Conservation (phyloP, 1,140 invertebrate species). For the Danaus melanippus region DNA sequence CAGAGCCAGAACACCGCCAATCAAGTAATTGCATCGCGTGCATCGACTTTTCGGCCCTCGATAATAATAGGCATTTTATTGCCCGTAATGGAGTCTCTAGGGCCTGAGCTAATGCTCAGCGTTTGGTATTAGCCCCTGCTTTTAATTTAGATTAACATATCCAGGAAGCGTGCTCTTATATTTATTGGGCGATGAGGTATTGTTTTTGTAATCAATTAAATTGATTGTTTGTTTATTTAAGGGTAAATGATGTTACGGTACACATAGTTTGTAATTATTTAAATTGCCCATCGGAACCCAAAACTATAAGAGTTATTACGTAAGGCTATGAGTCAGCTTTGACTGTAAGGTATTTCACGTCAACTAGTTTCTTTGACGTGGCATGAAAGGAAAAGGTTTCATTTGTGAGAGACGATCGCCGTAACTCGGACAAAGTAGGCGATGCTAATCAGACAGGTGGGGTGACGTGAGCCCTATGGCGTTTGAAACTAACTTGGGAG, state of each 20-base stretch:
- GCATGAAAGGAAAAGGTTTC: conserved; percentile 63
- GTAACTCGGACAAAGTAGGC: conserved; percentile 55
- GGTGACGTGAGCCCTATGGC: conserved; percentile 39
- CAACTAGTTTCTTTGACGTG: conserved; percentile 47
- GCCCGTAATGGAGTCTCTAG: conserved; percentile 69
- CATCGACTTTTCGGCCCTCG: conserved; percentile 69
- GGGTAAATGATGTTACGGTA: background rate
- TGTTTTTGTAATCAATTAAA: conserved; percentile 62
- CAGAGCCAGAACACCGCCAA: conserved; percentile 63
- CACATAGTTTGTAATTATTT: no score
- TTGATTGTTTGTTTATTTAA: conserved; percentile 40
- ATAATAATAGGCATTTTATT: conserved; percentile 72
- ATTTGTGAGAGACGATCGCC: conserved; percentile 45
- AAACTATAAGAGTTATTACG: background rate
- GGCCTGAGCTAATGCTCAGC: conserved; percentile 56
- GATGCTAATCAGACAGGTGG: conserved; percentile 67
- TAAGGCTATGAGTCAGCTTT: conserved; percentile 42
- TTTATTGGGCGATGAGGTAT: conserved; percentile 17
- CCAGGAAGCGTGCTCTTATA: conserved; percentile 41
- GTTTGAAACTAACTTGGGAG: conserved; percentile 13
- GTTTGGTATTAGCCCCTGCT: conserved; percentile 51
- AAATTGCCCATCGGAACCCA: no score
- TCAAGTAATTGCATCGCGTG: conserved; percentile 72
- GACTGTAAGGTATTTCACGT: conserved; percentile 45
- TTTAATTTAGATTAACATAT: conserved; percentile 67